Base-by-base conservation (phyloP, 2,888 invertebrate species). In the Orchesella flavescens region DNA sequence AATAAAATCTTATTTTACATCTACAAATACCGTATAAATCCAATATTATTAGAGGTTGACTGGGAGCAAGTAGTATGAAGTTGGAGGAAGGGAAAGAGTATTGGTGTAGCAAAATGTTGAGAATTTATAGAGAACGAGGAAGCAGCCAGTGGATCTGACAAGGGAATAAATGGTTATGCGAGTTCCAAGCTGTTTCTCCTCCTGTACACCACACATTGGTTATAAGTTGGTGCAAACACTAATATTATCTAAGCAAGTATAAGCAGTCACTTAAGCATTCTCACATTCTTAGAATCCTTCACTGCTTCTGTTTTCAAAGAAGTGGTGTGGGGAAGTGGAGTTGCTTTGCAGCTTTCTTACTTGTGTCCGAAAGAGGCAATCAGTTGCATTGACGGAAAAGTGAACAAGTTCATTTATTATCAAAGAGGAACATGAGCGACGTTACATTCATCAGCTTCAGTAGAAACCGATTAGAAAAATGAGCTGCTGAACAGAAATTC, bases 81-180 rank as follows among this genome's bases (percentile, higher is more conserved):
- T 24, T 17, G 24, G 15, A 63, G 13, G 0, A 55, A 66, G 65
- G 44, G n/a, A 63, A 63, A 34, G 19, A 7, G 65, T 23, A n/a
- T 34, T 34, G 34, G 3, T 34, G 34, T 34, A 34, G 34, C 34
- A 34, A 34, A 57, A 1, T 34, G 61, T 44, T 24, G 59, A 12
- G 57, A 78, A 81, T 80, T 80, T 80, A 74, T 80, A 73, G 57
- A 46, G 55, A 19, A 53, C 49, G 23, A 43, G 75, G 69, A 75
- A 53, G 49, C 75, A 75, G 81, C 81, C 63, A 81, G 81, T 81
- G 81, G 75, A 75, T 81, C 75, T 81, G 81, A 81, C 81, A 81
- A 75, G 69, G 69, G 75, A 81, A 81, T 81, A 81, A 81, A 81
- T 81, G 81, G 81, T 81, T 81, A 81, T 81, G 80, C 74, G 74